Conservation (phyloP, 2,888 invertebrate genomes). For the Tanytarsus gracilentus region DNA sequence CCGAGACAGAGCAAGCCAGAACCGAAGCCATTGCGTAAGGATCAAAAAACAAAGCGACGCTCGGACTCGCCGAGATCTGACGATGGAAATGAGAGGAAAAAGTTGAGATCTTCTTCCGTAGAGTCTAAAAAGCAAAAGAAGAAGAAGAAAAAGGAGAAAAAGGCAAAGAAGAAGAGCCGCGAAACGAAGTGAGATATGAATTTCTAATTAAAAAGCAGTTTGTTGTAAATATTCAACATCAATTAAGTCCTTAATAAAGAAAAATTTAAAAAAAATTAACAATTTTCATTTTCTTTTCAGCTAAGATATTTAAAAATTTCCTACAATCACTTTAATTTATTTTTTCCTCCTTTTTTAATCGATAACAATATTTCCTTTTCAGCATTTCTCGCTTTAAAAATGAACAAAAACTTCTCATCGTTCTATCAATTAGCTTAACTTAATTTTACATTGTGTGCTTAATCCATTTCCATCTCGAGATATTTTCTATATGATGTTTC, state of each 20-base stretch:
- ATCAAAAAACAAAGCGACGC: too few species aligned
- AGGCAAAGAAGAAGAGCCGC: not conserved
- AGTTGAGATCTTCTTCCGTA: not conserved
- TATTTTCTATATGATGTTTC: slow-evolving; percentile 13
- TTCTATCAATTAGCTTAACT: too few species aligned
- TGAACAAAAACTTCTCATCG: too few species aligned
- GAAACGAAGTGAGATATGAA: too few species aligned
- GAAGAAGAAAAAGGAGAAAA: not conserved
- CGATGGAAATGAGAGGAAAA: too few species aligned
- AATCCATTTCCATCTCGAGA: not conserved
- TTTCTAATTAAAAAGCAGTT: too few species aligned
- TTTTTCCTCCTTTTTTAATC: too few species aligned
- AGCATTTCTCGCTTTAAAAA: too few species aligned
- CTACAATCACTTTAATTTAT: not conserved
- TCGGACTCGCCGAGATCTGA: too few species aligned
- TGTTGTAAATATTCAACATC: too few species aligned
- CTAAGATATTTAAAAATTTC: not conserved
- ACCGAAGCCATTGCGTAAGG: not conserved
- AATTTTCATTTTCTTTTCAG: too few species aligned
- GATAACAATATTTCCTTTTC: too few species aligned
- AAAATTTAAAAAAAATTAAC: not conserved
- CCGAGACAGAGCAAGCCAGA: not conserved
- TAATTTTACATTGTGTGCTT: not conserved
- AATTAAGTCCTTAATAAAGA: not conserved
- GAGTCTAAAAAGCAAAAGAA: not conserved